Evolutionary conservation across 2,888 invertebrate species (phyloP), one percentile per base, ranked within the genome.

Genomic region (Heliconius ismenius): DNA sequence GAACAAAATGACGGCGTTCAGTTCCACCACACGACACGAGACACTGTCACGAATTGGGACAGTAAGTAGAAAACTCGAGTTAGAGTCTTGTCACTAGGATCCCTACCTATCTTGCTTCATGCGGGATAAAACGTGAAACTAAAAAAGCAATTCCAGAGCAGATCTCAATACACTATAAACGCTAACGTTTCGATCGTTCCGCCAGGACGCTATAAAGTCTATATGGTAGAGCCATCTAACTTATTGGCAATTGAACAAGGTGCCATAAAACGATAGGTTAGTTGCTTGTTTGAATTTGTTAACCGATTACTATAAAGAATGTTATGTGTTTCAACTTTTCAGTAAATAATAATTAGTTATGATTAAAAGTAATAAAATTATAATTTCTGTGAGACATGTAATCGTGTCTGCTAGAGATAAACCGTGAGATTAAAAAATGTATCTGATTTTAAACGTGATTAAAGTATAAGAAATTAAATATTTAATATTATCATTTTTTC

Each of bases 231-330:
- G 32, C 65, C 76, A 76, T 76, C 72, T 72, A 65, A 60, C 70
- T 72, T 72, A 73, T 76, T 76, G 76, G 72, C 65, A 65, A 63
- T 65, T 39, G 63, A 63, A 73, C 36, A 21, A 73, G 36, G 39
- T 43, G 39, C 39, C 18, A 43, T 73, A 63, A 73, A 73, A 43
- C 28, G 26, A 13, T 28, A 26, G 26, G 24, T 13, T 58, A 58
- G 58, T 32, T 28, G 10, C 21, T 62, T 62, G 36, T 62, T 49
- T 49, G 26, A 24, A 49, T 54, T 43, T 39, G 43, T 68, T 54
- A 32, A 54, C 54, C 54, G 54, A 54, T 54, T 69, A 32, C 54
- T 21, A 32, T 54, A 54, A 54, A 54, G n/a, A 54, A 28, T 28
- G 49, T 39, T 36, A 21, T 64, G 21, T 64, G 10, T 32, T 36